phyloP scores from a whole-genome alignment of 2,113 vertebrate genomes.

The Ptilorrhoa leucosticta region DNA sequence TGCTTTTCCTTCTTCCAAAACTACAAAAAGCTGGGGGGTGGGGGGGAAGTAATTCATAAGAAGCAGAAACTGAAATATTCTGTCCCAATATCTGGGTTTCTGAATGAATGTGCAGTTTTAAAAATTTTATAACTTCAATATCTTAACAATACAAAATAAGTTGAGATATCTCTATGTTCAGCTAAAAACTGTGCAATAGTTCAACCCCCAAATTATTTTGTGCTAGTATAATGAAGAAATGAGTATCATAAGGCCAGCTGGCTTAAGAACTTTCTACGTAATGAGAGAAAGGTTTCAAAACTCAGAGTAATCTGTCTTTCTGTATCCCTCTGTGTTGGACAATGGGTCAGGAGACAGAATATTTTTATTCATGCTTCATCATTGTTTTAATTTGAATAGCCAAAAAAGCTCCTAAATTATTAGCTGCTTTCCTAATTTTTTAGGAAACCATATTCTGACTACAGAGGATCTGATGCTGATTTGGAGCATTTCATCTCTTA shows the following conservation, averaged over 20 bases:
- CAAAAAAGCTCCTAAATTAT: neutral
- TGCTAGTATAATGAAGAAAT: neutral
- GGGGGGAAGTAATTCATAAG: fast-evolving
- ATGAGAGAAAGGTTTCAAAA: neutral
- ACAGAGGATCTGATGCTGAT: neutral
- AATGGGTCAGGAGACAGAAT: fast-evolving
- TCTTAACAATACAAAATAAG: neutral
- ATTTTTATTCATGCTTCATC: neutral
- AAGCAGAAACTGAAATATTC: neutral
- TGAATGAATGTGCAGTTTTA: neutral
- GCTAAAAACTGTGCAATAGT: neutral
- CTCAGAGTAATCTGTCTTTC: neutral
- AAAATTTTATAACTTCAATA: neutral
- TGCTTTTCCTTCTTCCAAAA: neutral
- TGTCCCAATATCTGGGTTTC: neutral
- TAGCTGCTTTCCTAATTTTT: neutral
- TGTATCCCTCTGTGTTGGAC: neutral
- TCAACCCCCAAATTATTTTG: neutral
- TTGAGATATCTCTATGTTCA: neutral
- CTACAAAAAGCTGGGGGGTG: neutral
- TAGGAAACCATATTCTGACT: neutral
- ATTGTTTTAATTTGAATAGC: neutral
- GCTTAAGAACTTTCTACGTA: neutral
- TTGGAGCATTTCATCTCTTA: neutral
- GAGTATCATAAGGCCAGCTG: neutral